Base-by-base conservation (phyloP, 2,888 invertebrate genomes). In the Opisthograptis luteolata region DNA sequence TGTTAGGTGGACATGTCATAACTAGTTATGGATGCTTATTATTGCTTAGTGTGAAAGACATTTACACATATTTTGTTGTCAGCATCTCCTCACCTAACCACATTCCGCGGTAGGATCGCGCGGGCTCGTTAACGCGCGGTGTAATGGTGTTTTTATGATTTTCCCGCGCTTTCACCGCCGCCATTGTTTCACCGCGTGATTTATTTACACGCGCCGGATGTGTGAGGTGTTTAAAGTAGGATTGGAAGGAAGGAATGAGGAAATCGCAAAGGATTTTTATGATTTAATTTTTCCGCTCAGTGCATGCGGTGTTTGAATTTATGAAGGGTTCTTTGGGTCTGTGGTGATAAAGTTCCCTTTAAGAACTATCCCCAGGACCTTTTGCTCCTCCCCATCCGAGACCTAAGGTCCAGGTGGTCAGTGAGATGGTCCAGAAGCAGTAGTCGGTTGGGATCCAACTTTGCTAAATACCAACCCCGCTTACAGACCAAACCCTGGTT, bases 91-190 rank as follows among this genome's bases (percentile, higher is more conserved):
- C n/a, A 5, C 32, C 37, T 47, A 41, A 42, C 47, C 27, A 32
- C 39, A 27, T 57, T 48, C 60, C 58, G 51, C 50, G 48, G 48
- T 47, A 55, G 54, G 55, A 57, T 61, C 64, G 60, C 58, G 55
- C 55, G 50, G 64, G 68, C 67, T 62, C 68, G 70, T 70, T 79
- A 79, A 76, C 76, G 72, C 70, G 66, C 39, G 44, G 50, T 65
- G 65, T 78, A 79, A 81, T 80, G 80, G 72, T 68, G 66, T 79
- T 80, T 79, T 81, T 80, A 81, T 80, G 78, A 75, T 78, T 72
- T 65, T 62, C 63, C 64, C 58, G 47, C 62, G 63, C 66, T 62
- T 55, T 47, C 56, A 27, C 51, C 51, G 55, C 61, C 69, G 68
- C 77, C 75, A 73, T 80, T 80, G 80, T 80, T 76, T 76, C 72